These are phyloP conservation scores for Hirtodrosophila histrioides DNA, from an alignment of 2,888 invertebrate genomes.

Conservation along the genomic window DNA sequence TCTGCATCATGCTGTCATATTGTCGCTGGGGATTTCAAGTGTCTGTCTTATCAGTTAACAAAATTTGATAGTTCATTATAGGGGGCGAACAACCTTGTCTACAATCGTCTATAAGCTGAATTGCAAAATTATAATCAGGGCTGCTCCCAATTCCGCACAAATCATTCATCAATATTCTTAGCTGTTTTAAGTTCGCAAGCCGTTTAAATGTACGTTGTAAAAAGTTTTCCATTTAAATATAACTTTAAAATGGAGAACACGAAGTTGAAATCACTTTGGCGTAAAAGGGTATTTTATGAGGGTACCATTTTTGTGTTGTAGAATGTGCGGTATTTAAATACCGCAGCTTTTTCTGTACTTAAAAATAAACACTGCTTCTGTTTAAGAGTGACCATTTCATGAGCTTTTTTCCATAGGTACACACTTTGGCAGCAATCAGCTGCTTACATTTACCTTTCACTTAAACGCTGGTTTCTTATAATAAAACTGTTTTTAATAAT, in stretches of 20 bases:
- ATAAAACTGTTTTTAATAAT: conserved; percentile 27
- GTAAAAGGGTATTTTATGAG: too few relatives aligned
- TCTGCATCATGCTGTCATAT: conserved; percentile 33
- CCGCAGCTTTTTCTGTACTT: neutral
- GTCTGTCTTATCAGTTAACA: conserved; percentile 44
- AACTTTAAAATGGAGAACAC: too few relatives aligned
- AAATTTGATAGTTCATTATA: conserved; percentile 27
- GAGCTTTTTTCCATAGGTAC: neutral
- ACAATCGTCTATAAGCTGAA: too few relatives aligned
- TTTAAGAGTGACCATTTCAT: conserved; percentile 17
- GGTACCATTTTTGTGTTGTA: neutral
- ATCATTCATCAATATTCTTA: too few relatives aligned
- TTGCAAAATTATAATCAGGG: too few relatives aligned
- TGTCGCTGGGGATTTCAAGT: conserved; percentile 34
- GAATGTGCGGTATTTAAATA: conserved; percentile 28
- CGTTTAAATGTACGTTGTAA: too few relatives aligned
- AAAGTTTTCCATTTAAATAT: too few relatives aligned
- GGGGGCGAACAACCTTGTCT: conserved; percentile 12
- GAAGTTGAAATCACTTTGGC: too few relatives aligned
- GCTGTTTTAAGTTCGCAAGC: too few relatives aligned
- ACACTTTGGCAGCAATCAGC: conserved; percentile 37
- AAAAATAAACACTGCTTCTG: neutral
- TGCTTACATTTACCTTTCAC: conserved; percentile 21
- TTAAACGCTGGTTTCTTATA: neutral
- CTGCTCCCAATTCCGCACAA: too few relatives aligned